Percentiles rank a stretch among this genome's conserved stretches.
Evolutionary conservation across 2,888 invertebrate species (phyloP).

Genomic region (Celastrina argiolus): DNA sequence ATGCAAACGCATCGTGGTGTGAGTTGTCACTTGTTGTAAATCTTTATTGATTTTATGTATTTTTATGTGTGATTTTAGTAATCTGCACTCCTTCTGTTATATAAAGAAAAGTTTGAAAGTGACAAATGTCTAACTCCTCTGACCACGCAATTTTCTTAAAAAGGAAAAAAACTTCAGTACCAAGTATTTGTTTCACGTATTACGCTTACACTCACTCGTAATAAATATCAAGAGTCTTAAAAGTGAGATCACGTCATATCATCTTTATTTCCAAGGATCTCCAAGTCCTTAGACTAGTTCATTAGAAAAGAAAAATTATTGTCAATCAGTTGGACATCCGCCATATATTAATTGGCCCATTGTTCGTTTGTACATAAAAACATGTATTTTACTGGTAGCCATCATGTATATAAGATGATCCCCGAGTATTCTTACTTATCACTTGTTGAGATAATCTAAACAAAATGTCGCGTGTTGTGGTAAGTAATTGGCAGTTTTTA

Average conservation of each 20-base stretch:
- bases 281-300: not conserved
- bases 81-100: too few relatives aligned
- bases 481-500: not conserved
- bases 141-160: too few relatives aligned
- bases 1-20: too few relatives aligned
- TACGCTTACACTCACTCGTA: too few relatives aligned
- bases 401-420: not conserved
- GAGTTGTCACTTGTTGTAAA: too few relatives aligned
- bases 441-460: not conserved
- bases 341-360: slow-evolving; percentile 6
- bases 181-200: too few relatives aligned
- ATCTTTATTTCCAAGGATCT: not conserved
- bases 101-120: too few relatives aligned
- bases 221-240: too few relatives aligned
- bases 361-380: slow-evolving; percentile 10
- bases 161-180: too few relatives aligned
- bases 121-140: too few relatives aligned
- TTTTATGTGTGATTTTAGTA: too few relatives aligned
- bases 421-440: not conserved
- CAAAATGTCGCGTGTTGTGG: slow-evolving; percentile 11
- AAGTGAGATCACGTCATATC: not conserved
- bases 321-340: slow-evolving; percentile 7
- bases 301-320: not conserved
- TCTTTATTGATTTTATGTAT: too few relatives aligned
- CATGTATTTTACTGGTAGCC: not conserved